Conservation (phyloP, 2,797 vertebrate species). For the Hybognathus amarus region DNA sequence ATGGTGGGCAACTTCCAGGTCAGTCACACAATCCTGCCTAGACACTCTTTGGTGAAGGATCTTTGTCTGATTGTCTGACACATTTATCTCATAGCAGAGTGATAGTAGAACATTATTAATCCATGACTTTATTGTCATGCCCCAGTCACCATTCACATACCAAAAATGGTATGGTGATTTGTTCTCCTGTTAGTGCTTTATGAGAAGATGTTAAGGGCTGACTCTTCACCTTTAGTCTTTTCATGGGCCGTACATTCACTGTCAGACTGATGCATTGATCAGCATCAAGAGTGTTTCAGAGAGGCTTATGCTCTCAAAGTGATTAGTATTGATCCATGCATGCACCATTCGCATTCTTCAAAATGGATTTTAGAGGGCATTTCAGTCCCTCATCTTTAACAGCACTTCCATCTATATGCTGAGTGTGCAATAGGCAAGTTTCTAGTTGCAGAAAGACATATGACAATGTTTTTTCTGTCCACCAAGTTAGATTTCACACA, state of each 20-base stretch:
- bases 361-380: slow-evolving; percentile 34
- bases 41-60: not conserved
- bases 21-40: slow-evolving; percentile 32
- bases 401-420: slow-evolving; percentile 20
- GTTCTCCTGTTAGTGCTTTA: not conserved
- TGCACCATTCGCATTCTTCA: slow-evolving; percentile 15
- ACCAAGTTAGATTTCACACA: not conserved
- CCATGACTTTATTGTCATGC: not conserved
- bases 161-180: not conserved
- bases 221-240: not conserved
- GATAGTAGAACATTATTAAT: not conserved
- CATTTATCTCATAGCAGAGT: not conserved
- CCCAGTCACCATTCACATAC: not conserved
- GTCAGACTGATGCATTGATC: slow-evolving; percentile 25
- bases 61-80: not conserved
- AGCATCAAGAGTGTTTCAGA: slow-evolving; percentile 28
- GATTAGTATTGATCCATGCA: slow-evolving; percentile 42
- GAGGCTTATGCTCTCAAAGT: slow-evolving; percentile 42
- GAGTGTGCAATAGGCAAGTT: slow-evolving; percentile 28
- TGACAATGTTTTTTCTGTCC: not conserved
- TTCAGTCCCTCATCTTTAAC: slow-evolving; percentile 18
- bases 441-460: not conserved
- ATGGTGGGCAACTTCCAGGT: slow-evolving; percentile 96
- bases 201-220: not conserved
- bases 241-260: slow-evolving; percentile 12